Base-by-base conservation (phyloP, 2,113 vertebrate genomes). In the Psephotus haematonotus region DNA sequence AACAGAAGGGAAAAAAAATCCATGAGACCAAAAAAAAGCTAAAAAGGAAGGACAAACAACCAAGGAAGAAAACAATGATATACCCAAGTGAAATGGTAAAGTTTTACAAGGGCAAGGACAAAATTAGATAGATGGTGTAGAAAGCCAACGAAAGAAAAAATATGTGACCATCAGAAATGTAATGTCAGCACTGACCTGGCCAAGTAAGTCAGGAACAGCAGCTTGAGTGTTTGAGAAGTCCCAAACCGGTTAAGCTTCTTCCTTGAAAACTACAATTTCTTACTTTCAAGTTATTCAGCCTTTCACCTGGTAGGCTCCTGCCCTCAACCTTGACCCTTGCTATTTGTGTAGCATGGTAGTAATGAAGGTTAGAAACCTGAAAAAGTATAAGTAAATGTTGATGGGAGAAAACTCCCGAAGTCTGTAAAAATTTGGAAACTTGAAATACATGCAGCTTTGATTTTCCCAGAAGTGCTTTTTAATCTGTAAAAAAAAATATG, bases 211-310 rank as follows among this genome's bases (percentile, higher is more conserved):
- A 60, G 50, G 87, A 77, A 29, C 47, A 72, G 72, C 65, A 90
- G 17, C 68, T 79, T 85, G 77, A 87, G 82, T 70, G 43, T 90
- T 85, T 81, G 52, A 97, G 90, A 96, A 95, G 85, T 95, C 90
- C 44, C 87, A 97, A 97, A 97, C 91, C 93, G 97, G 97, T 91
- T 97, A 97, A 98, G 97, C 87, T 84, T 97, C 97, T 98, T 97
- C 95, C 91, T 91, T 97, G 98, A 97, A 84, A 98, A 96, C 92
- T 93, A 95, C 86, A 95, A 97, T 97, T 98, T 97, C 97, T 97
- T 97, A 97, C 95, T 98, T 99, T 98, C 95, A 97, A 98, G 98
- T 99, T 98, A 98, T 98, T 99, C 98, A 98, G 97, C 98, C 98
- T 99, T 98, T 99, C 98, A 98, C 98, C 98, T 97, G 97, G 94